Evolutionary conservation across 2,888 invertebrate species (phyloP).

Genomic region (Lepidonotus clava): DNA sequence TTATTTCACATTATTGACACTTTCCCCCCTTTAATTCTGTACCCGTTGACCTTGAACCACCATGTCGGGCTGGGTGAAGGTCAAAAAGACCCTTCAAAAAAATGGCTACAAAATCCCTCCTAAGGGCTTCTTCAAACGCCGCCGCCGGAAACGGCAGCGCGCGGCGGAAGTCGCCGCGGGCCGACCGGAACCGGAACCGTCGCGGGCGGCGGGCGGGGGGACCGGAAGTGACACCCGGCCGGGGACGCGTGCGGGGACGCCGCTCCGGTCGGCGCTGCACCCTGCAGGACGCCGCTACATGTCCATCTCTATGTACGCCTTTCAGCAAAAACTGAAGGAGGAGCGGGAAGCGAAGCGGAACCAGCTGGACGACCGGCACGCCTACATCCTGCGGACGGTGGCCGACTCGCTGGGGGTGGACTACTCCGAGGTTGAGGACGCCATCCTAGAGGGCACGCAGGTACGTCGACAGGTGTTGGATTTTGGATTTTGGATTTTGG

Average conservation of each 20-base stretch:
- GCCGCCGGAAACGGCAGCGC: neutral
- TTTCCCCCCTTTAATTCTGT: too few relatives aligned
- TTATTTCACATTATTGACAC: too few relatives aligned
- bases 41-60: too few relatives aligned
- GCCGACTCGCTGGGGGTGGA: constrained; percentile 79
- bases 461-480: too few relatives aligned
- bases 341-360: constrained; percentile 79
- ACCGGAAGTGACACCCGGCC: neutral
- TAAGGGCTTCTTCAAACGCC: neutral
- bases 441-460: constrained; percentile 79
- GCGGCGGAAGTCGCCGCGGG: too few relatives aligned
- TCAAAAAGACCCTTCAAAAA: neutral
- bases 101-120: neutral
- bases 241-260: neutral
- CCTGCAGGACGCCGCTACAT: neutral
- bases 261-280: neutral
- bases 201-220: neutral
- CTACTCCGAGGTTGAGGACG: constrained; percentile 79
- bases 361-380: constrained; percentile 79
- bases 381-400: constrained; percentile 78
- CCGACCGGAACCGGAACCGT: too few relatives aligned
- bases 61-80: constrained; percentile 25
- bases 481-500: too few relatives aligned
- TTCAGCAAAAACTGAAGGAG: constrained; percentile 80
- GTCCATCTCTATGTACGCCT: constrained; percentile 50